Evolutionary conservation across 2,888 invertebrate genomes (phyloP), one percentile per base, ranked within the genome.

Genomic region (Aleiodes alternator): DNA sequence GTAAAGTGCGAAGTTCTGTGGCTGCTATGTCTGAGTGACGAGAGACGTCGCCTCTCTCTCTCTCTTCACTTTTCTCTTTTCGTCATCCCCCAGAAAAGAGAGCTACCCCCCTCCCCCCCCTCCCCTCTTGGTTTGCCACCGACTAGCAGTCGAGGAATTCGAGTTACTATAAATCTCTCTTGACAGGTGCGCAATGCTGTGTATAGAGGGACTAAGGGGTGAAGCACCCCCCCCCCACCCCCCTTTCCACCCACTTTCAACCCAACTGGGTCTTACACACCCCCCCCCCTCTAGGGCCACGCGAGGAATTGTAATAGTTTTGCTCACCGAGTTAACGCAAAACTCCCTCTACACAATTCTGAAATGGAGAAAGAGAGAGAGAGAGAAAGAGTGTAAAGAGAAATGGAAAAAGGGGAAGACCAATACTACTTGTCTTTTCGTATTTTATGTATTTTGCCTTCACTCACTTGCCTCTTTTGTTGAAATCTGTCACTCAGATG

Each of bases 121-220:
- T 2, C 23, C 64, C 31, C 79, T 16, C 75, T 76, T 66, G 68
- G 71, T 59, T 75, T 80, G 79, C 78, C 80, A 79, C 79, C 87
- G 87, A 88, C 88, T 88, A 87, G 86, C 87, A 87, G 87, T 87
- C 87, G 87, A 88, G 88, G 88, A 89, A 89, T 89, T 89, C 88
- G 89, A 89, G 88, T 89, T 88, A 85, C 88, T 86, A 89, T 89
- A 89, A 89, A 89, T 88, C 88, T 88, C 85, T 84, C 88, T 86
- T 88, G 89, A 89, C 88, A 88, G 87, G 85, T 73, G 75, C 86
- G 87, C 88, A 88, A 88, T 87, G 87, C 87, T 87, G 84, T 84
- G 80, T 84, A 80, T 79, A 80, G 43, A 34, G 80, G 82, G 79
- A 75, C 79, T 73, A 80, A 81, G 78, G 80, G 78, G 80, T 79